Base-by-base conservation (phyloP, 1,140 invertebrate genomes). In the Propsilocerus akamusi region DNA sequence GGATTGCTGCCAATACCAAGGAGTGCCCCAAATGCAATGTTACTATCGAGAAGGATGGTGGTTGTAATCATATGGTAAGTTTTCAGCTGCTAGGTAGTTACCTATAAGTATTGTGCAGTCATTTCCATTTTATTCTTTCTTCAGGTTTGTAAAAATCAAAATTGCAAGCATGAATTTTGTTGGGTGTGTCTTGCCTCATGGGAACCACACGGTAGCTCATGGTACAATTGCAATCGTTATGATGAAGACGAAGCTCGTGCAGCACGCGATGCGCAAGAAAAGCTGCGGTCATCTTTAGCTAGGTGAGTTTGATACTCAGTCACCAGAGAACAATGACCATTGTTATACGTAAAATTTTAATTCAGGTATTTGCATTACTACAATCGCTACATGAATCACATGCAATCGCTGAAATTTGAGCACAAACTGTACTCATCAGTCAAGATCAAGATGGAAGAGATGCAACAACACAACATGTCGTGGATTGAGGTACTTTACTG, bases 401-500 rank as follows among this genome's bases (percentile, higher is more conserved):
- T 97, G 88, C 92, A 97, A 68, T 95, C 90, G 53, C 75, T 98
- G 54, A 95, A 96, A 69, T 96, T 99, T 70, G 95, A 99, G 68
- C 83, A 89, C 66, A 97, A 97, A 73, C 71, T 94, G 17, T 94
- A 94, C 67, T 85, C 86, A 5, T 85, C 84, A 48, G 86, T 97
- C 10, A 92, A 95, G 66, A 83, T 89, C 59, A 98, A 98, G 71
- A 98, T 98, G 94, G 94, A 97, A 65, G 94, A 97, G 70, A 97
- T 99, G 94, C 93, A 97, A 62, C 92, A 97, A 59, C 92, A 97
- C 64, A 96, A 96, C 63, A 97, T 98, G 94, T 96, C 92, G 46
- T 99, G 95, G 95, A 98, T 98, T 60, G 96, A 99, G 78, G 90
- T 93, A 58, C 65, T 72, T 65, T 72, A 71, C n/a, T n/a, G n/a